Evolutionary conservation across 2,888 invertebrate species (phyloP), one percentile per base, ranked within the genome.

Genomic region (Stegana nigrithorax): DNA sequence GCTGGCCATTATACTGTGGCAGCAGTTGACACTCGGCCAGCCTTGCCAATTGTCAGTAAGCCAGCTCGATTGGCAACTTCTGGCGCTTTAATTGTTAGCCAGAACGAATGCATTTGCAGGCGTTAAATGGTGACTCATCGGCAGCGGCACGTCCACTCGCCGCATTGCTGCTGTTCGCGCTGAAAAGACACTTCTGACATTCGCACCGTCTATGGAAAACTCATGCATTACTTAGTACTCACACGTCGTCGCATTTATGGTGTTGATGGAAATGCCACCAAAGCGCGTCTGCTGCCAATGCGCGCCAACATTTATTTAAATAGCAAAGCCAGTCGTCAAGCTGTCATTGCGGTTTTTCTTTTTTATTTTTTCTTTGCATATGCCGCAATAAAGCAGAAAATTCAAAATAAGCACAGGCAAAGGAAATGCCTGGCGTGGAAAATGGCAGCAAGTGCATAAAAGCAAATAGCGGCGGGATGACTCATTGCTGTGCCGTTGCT

Each of bases 241-340:
- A 21, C 32, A 36, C 27, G 27, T 23, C 67, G 51, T 51, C 32
- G 58, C 59, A 23, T 60, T 50, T 36, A 60, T 36, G 62, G 64
- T 67, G 75, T 63, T 75, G 79, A 78, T 73, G 73, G 77, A 75
- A 71, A 65, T 65, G 70, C 67, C 73, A 64, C 73, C 69, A 65
- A 60, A 53, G 55, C 42, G 42, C 57, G 42, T 45, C 21, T 32
- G 63, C 57, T 47, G 47, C 59, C 23, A 59, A 59, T 42, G 36
- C 44, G 45, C 50, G 23, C 32, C 32, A 55, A 21, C 53, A 55
- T 55, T n/a, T n/a, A 55, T 55, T 55, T 55, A 55, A 55, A 55
- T 55, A 55, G 53, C 53, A 32, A 12, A 55, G 56, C 10, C 57
- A 42, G 50, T 14, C 50, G 36, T 23, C 53, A 62, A 66, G 65